Conservation (phyloP, 2,888 invertebrate genomes). For the Drosophila paramelanica region DNA sequence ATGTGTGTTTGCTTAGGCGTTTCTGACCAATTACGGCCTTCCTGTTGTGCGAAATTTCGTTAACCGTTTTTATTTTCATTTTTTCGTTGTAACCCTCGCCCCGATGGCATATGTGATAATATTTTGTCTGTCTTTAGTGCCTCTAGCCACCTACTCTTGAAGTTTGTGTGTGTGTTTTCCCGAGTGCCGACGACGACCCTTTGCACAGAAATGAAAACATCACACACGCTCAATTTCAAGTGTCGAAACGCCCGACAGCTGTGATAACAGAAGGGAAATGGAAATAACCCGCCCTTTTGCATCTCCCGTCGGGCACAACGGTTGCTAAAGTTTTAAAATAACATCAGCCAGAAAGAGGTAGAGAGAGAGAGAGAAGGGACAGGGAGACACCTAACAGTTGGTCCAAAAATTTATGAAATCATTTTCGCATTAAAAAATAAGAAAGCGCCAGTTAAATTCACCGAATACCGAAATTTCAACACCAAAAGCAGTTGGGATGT, state of each 20-base stretch:
- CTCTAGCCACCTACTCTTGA: slow-evolving; percentile 50
- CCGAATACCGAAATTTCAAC: too few species aligned
- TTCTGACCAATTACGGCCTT: slow-evolving; percentile 71
- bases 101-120: slow-evolving; percentile 39
- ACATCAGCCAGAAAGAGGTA: slow-evolving; percentile 25
- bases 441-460: background rate
- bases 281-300: slow-evolving; percentile 5
- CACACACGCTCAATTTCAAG: slow-evolving; percentile 72
- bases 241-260: slow-evolving; percentile 76
- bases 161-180: slow-evolving; percentile 8
- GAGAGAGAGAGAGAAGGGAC: background rate
- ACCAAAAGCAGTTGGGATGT: too few species aligned
- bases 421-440: slow-evolving; percentile 67
- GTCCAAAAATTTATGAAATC: slow-evolving; percentile 55
- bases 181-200: slow-evolving; percentile 26
- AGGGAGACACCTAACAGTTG: background rate
- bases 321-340: slow-evolving; percentile 62
- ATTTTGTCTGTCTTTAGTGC: slow-evolving; percentile 35
- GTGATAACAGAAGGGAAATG: slow-evolving; percentile 71
- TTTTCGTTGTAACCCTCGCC: slow-evolving; percentile 34
- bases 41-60: slow-evolving; percentile 65
- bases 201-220: slow-evolving; percentile 64
- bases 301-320: slow-evolving; percentile 39
- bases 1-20: slow-evolving; percentile 50
- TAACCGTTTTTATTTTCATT: slow-evolving; percentile 20